Evolutionary conservation across 2,888 invertebrate species (phyloP).

Genomic region (Ceraclea dissimilis): DNA sequence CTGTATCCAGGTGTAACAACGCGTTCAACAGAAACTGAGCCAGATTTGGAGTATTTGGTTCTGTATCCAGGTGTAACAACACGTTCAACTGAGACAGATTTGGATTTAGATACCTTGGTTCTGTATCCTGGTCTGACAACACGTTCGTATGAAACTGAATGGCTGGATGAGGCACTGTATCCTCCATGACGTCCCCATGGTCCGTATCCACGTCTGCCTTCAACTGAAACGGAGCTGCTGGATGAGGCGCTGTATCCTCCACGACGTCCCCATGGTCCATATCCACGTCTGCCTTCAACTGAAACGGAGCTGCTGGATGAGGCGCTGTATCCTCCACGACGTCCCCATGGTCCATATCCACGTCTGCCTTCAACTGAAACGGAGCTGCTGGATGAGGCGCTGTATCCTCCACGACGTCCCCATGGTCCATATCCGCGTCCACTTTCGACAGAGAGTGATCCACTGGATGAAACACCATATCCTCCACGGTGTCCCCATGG

Average conservation of each 20-base stretch:
- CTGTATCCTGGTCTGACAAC: too few relatives aligned
- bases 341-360: constrained; percentile 1
- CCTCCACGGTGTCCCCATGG: constrained; percentile 5
- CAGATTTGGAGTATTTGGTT: neutral
- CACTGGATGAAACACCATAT: neutral
- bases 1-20: neutral
- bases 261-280: too few relatives aligned
- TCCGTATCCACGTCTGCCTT: neutral
- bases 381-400: neutral
- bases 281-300: constrained; percentile 5
- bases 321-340: neutral
- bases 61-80: neutral
- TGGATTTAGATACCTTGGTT: too few relatives aligned
- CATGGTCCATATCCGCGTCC: constrained; percentile 4
- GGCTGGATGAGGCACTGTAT: neutral
- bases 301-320: neutral
- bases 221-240: neutral
- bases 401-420: constrained; percentile 1
- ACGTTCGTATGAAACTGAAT: too few relatives aligned
- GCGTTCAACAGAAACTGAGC: constrained; percentile 3
- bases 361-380: constrained; percentile 8
- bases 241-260: neutral
- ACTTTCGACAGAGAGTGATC: neutral
- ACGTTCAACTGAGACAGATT: constrained; percentile 3
- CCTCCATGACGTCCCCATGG: neutral